Evolutionary conservation across 2,888 invertebrate species (phyloP).

Genomic region (Phortica magna): DNA sequence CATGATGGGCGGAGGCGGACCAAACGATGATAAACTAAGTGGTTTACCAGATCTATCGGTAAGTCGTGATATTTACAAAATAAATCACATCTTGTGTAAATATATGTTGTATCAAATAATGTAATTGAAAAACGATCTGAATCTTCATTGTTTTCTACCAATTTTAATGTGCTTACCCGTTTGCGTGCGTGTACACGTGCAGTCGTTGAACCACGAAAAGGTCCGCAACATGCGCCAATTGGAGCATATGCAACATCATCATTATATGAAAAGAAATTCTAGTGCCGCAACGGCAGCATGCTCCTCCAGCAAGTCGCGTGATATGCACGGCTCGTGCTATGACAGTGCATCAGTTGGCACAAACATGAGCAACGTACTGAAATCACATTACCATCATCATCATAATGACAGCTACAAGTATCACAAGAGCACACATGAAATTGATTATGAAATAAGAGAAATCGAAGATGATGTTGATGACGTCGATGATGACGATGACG

Average conservation of each 20-base stretch:
- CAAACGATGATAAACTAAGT: constrained; percentile 70
- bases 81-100: constrained; percentile 39
- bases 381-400: constrained; percentile 58
- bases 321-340: constrained; percentile 32
- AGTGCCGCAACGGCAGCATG: constrained; percentile 11
- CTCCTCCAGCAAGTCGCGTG: constrained; percentile 49
- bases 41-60: constrained; percentile 76
- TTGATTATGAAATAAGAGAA: constrained; percentile 65
- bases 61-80: constrained; percentile 49
- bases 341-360: constrained; percentile 35
- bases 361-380: constrained; percentile 54
- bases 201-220: constrained; percentile 73
- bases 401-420: constrained; percentile 46
- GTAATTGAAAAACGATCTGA: neutral
- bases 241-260: constrained; percentile 58
- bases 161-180: too few relatives aligned
- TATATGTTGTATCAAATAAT: neutral
- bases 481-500: constrained; percentile 58
- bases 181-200: constrained; percentile 40
- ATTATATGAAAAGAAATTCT: constrained; percentile 79
- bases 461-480: constrained; percentile 64
- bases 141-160: too few relatives aligned
- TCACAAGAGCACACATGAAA: constrained; percentile 65
- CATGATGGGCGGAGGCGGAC: constrained; percentile 35
- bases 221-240: constrained; percentile 37